Base-by-base conservation (phyloP, 2,797 vertebrate species). In the Leptatherina wallacei region DNA sequence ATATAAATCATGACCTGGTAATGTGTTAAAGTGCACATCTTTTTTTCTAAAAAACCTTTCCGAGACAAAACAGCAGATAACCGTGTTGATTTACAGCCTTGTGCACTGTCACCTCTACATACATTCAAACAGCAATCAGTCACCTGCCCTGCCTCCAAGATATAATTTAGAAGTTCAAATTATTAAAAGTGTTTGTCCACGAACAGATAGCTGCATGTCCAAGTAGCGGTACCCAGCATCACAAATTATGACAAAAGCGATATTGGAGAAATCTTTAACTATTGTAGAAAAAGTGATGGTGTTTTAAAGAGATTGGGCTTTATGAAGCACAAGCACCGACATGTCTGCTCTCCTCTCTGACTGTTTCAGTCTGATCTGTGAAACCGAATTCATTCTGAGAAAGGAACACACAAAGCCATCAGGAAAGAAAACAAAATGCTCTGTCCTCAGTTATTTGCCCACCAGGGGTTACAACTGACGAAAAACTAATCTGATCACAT, bases 101-200 rank as follows among this genome's bases (percentile, higher is more conserved):
- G 36, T 65, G 49, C 55, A 59, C 58, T 75, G 81, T 92, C 87
- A 80, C 60, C 76, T 85, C 81, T 82, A 86, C 79, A 78, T 64
- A 78, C 64, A 69, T 59, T 72, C 65, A 69, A 57, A 75, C 40
- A 38, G 72, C 71, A 73, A 85, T 91, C 77, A 78, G 86, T 93
- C 88, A 77, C 73, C 36, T 7, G 5, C 16, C 22, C 65, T 71
- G 79, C 79, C 80, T 89, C 68, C 36, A 42, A 67, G 57, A 89
- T 83, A 92, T 86, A 89, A 89, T 44, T 69, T 2, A 2, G 40
- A 75, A 54, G 16, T 73, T 81, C 70, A 85, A 84, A 81, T 71
- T 8, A 6, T 83, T 76, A 83, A 85, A 88, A 80, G 58, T 30
- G 42, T 80, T 82, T 65, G 65, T 69, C 81, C 68, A 18, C 65